These are phyloP conservation scores for Eupithecia centaureata DNA, from an alignment of 2,888 invertebrate species.

Conservation along the genomic window DNA sequence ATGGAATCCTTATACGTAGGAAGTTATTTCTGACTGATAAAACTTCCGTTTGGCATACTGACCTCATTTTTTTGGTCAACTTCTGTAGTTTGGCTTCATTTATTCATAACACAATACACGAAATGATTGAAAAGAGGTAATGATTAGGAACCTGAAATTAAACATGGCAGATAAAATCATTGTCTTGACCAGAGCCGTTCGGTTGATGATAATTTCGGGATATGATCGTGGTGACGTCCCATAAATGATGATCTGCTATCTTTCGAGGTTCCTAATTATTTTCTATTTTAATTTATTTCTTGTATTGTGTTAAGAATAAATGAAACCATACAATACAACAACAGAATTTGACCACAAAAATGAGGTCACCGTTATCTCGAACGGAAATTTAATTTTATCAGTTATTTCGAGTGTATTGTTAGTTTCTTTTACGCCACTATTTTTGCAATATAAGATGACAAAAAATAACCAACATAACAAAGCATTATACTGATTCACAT, in stretches of 20 bases:
- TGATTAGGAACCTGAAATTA: too few relatives aligned
- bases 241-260: not conserved
- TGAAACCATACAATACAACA: not conserved
- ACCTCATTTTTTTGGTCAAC: too few relatives aligned
- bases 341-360: not conserved
- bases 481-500: not conserved
- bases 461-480: not conserved
- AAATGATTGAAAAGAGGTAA: too few relatives aligned
- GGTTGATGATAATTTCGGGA: too few relatives aligned
- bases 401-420: not conserved
- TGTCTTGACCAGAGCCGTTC: too few relatives aligned
- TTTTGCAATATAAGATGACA: constrained; percentile 1
- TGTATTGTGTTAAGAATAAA: not conserved
- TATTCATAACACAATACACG: too few relatives aligned
- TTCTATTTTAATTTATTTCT: not conserved
- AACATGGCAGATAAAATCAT: too few relatives aligned
- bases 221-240: too few relatives aligned
- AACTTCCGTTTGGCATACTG: too few relatives aligned
- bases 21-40: too few relatives aligned
- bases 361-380: constrained; percentile 3
- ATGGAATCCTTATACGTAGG: too few relatives aligned
- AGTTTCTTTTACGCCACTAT: constrained; percentile 4
- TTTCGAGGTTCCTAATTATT: not conserved
- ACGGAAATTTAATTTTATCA: constrained; percentile 13
- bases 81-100: too few relatives aligned